Base-by-base conservation (phyloP, 2,888 invertebrate species). In the Baronia brevicornis region DNA sequence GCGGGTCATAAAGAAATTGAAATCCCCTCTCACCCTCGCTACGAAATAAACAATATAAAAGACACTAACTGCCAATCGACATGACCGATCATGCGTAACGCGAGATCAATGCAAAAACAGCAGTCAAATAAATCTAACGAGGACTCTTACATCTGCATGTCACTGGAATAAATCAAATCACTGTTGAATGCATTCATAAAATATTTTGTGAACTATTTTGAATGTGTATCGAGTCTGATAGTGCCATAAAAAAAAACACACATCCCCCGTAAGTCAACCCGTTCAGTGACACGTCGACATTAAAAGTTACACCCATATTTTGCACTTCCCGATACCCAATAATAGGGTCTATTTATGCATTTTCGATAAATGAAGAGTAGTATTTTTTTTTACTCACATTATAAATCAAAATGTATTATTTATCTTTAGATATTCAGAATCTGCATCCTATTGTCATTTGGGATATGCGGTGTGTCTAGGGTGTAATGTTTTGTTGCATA, bases 391-490 rank as follows among this genome's bases (percentile, higher is more conserved):
- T 28, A 72, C 71, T 60, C 70, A 72, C 59, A 78, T 80, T 84
- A 84, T 84, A 82, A 84, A 84, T 84, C 84, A 84, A 79, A 84
- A 79, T 78, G 79, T 79, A 84, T 84, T 84, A 84, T 84, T 84
- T 84, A 84, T 84, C 82, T 84, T 78, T 79, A 71, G 68, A 79
- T 74, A 77, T 75, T 71, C 74, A 51, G 68, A 82, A 84, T 84
- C 82, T 84, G 80, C 82, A 84, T 84, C 82, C 82, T 62, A 80
- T 84, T 84, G 84, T 84, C 71, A 77, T 72, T 75, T 68, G 66
- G 70, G 65, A 71, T 75, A 52, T 84, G 84, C 66, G 84, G 84
- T 78, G 73, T 82, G 84, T 84, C 79, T 74, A 79, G 79, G 82
- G 82, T 79, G 77, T 79, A 75, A 80, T 73, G 72, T 77, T 79